Conservation (phyloP, 2,888 invertebrate species). For the Melieria omissa region DNA sequence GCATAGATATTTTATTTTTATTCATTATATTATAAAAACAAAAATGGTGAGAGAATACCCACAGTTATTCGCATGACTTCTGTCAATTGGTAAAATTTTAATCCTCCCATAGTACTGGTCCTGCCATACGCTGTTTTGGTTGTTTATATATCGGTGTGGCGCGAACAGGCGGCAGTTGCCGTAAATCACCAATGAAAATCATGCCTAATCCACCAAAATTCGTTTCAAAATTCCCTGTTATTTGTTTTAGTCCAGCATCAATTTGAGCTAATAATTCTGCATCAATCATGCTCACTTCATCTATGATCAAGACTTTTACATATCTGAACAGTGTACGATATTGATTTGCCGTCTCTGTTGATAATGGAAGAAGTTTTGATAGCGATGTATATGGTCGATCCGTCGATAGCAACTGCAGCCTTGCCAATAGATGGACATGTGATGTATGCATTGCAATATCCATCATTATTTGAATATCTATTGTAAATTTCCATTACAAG, state of each 20-base stretch:
- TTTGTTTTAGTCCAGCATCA: constrained; percentile 56
- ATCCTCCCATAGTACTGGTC: constrained; percentile 50
- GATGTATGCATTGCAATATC: constrained; percentile 60
- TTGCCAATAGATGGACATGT: constrained; percentile 62
- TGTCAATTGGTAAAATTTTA: constrained; percentile 30
- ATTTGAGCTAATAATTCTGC: constrained; percentile 53
- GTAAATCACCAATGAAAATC: constrained; percentile 59
- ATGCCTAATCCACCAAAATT: constrained; percentile 58
- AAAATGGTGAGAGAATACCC: too few relatives aligned
- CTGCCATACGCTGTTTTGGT: constrained; percentile 43
- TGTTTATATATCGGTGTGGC: constrained; percentile 55
- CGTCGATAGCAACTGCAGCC: constrained; percentile 61
- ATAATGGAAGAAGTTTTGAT: constrained; percentile 50
- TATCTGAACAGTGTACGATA: constrained; percentile 44
- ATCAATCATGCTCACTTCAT: constrained; percentile 60
- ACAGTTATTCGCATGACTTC: constrained; percentile 16
- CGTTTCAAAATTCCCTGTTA: constrained; percentile 52
- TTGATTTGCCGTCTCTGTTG: constrained; percentile 44
- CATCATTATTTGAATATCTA: constrained; percentile 56
- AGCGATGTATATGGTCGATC: constrained; percentile 61
- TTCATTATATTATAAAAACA: too few relatives aligned
- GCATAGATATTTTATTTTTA: too few relatives aligned
- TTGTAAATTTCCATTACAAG: constrained; percentile 65
- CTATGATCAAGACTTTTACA: constrained; percentile 53
- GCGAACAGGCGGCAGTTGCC: constrained; percentile 55